Conservation (phyloP, 2,113 vertebrate genomes). For the Ictalurus furcatus region DNA sequence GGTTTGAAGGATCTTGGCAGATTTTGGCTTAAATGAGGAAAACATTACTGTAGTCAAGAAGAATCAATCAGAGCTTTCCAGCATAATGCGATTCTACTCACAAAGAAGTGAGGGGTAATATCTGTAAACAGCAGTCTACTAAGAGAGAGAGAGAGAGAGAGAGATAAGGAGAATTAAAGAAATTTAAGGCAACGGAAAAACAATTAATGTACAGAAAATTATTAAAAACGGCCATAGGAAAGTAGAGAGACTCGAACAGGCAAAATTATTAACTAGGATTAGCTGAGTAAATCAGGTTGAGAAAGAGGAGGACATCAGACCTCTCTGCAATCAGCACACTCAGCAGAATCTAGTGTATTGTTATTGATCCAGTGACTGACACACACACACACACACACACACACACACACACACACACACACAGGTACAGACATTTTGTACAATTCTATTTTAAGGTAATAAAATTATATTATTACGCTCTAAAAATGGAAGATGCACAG, state of each 20-base stretch:
- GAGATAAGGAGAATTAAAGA: neutral
- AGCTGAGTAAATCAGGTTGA: neutral
- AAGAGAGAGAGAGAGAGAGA: conserved; percentile 25
- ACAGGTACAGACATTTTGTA: neutral
- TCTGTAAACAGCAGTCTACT: conserved; percentile 73
- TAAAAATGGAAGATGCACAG: neutral
- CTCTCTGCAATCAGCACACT: conserved; percentile 18
- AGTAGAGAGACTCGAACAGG: neutral
- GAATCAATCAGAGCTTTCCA: conserved; percentile 73
- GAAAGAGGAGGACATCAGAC: neutral
- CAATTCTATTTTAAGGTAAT: neutral
- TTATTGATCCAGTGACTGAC: conserved; percentile 6
- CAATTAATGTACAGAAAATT: neutral
- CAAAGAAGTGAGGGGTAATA: conserved; percentile 68
- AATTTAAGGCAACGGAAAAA: neutral
- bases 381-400: conserved; percentile 27
- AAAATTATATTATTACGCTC: neutral
- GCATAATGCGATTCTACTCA: conserved; percentile 72
- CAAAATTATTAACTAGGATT: conserved; percentile 10
- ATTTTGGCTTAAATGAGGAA: conserved; percentile 68
- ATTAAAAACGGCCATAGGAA: neutral
- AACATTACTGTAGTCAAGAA: conserved; percentile 69
- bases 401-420: conserved; percentile 20
- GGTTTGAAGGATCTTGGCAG: conserved; percentile 56
- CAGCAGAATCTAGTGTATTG: neutral